Percentiles rank a stretch among this genome's conserved stretches.
Evolutionary conservation across 2,888 invertebrate genomes (phyloP).

Genomic region (Aleiodes testaceus): DNA sequence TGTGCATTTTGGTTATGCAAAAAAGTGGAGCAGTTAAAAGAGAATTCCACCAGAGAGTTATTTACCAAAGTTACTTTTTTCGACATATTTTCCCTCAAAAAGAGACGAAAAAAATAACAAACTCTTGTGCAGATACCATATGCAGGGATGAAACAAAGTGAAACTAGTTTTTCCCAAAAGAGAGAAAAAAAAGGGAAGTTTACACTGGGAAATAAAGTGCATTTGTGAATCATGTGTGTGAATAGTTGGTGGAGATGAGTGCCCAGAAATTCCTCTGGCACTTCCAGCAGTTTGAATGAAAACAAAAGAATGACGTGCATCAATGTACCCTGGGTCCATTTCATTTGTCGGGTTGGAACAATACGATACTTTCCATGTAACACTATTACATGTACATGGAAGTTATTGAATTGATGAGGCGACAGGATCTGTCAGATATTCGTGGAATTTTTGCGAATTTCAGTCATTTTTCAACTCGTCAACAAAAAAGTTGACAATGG

Average conservation of each 20-base stretch:
- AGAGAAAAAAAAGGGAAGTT: constrained; percentile 15
- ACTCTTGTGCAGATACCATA: constrained; percentile 1
- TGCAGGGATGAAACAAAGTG: constrained; percentile 4
- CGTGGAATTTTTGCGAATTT: constrained; percentile 5
- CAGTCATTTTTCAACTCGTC: background rate
- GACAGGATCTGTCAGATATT: background rate
- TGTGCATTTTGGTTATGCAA: constrained; percentile 4
- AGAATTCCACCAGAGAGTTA: constrained; percentile 16
- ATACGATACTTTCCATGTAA: constrained; percentile 33
- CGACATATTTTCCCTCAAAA: constrained; percentile 10
- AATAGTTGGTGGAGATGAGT: constrained; percentile 35
- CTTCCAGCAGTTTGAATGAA: constrained; percentile 48
- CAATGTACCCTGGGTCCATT: constrained; percentile 43
- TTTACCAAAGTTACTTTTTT: constrained; percentile 25
- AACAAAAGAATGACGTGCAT: constrained; percentile 44
- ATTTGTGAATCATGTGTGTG: constrained; percentile 33
- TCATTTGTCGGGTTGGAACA: constrained; percentile 49
- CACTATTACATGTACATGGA: background rate
- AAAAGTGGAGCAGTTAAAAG: constrained; percentile 17
- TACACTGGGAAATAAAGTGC: constrained; percentile 10
- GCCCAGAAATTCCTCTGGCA: constrained; percentile 40
- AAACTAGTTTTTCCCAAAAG: constrained; percentile 3
- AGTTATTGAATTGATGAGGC: background rate
- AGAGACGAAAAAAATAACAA: background rate
- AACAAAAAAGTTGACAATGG: background rate